Evolutionary conservation across 2,888 invertebrate genomes (phyloP).

Genomic region (Caradrina kadenii): DNA sequence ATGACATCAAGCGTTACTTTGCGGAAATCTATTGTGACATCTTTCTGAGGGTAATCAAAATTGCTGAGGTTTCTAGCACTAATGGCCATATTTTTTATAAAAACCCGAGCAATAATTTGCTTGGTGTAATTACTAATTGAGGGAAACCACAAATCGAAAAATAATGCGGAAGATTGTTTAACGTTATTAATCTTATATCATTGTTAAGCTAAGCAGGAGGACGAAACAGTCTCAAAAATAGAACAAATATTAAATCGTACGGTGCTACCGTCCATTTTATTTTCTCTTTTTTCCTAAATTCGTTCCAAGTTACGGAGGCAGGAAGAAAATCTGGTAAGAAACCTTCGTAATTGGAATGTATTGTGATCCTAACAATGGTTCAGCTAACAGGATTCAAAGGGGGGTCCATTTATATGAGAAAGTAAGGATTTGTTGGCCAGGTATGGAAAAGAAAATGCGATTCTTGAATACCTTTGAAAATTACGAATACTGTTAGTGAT

Average conservation of each 20-base stretch:
- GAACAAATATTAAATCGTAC: conserved; percentile 32
- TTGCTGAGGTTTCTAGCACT: conserved; percentile 29
- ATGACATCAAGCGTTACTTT: conserved; percentile 46
- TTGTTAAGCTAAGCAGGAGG: not conserved
- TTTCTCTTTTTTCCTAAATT: conserved; percentile 44
- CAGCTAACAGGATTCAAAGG: conserved; percentile 71
- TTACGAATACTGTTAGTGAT: conserved; percentile 11
- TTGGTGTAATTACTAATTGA: conserved; percentile 19
- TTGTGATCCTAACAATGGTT: conserved; percentile 76
- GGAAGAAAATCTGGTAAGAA: conserved; percentile 59
- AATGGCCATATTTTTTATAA: conserved; percentile 30
- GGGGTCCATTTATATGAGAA: conserved; percentile 71
- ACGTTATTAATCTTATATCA: not conserved
- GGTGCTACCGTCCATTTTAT: conserved; percentile 36
- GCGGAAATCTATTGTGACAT: conserved; percentile 50
- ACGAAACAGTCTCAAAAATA: conserved; percentile 10
- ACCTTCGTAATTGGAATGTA: conserved; percentile 75
- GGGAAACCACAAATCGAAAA: not conserved
- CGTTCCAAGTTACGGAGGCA: conserved; percentile 47
- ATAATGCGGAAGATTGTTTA: not conserved
- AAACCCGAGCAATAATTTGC: conserved; percentile 8
- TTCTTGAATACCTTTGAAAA: conserved; percentile 50
- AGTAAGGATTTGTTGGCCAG: conserved; percentile 66
- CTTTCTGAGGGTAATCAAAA: conserved; percentile 44
- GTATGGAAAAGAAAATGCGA: conserved; percentile 38